Evolutionary conservation across 2,888 invertebrate species (phyloP).

Genomic region (Tinea semifulvella): DNA sequence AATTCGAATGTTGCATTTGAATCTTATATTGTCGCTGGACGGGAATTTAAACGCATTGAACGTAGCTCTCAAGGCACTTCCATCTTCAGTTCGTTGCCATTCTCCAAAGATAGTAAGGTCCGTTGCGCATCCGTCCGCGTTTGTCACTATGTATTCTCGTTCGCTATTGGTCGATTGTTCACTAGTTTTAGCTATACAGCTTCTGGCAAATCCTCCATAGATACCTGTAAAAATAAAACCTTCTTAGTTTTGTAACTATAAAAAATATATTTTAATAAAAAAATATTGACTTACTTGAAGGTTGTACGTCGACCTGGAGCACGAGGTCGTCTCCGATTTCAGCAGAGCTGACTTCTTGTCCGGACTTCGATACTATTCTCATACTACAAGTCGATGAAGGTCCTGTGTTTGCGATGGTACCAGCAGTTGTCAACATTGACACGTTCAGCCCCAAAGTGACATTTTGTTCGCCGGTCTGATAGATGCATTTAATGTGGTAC

Average conservation of each 20-base stretch:
- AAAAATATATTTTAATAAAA: too few relatives aligned
- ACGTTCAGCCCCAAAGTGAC: conserved; percentile 94
- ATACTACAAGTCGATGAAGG: conserved; percentile 93
- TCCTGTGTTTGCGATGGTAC: conserved; percentile 94
- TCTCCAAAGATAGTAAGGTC: conserved; percentile 93
- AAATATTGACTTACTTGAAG: conserved; percentile 64
- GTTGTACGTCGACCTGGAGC: conserved; percentile 85
- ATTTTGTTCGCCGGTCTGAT: conserved; percentile 92
- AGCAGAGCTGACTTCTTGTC: conserved; percentile 89
- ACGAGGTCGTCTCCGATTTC: conserved; percentile 92
- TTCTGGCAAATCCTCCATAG: conserved; percentile 93
- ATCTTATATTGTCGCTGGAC: conserved; percentile 90
- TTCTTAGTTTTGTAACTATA: too few relatives aligned
- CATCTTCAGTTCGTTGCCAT: conserved; percentile 89
- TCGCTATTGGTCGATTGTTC: conserved; percentile 80
- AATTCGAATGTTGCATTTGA: conserved; percentile 95
- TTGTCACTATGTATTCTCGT: conserved; percentile 92
- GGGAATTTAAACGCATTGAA: conserved; percentile 97
- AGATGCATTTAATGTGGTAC: conserved; percentile 95
- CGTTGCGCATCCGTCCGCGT: conserved; percentile 93
- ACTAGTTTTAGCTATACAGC: conserved; percentile 92
- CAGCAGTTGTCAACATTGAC: conserved; percentile 93
- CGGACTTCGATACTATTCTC: conserved; percentile 88
- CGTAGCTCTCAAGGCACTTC: conserved; percentile 84
- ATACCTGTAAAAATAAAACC: conserved; percentile 76